Conservation (phyloP, 2,888 invertebrate genomes). For the Papilio elwesi region DNA sequence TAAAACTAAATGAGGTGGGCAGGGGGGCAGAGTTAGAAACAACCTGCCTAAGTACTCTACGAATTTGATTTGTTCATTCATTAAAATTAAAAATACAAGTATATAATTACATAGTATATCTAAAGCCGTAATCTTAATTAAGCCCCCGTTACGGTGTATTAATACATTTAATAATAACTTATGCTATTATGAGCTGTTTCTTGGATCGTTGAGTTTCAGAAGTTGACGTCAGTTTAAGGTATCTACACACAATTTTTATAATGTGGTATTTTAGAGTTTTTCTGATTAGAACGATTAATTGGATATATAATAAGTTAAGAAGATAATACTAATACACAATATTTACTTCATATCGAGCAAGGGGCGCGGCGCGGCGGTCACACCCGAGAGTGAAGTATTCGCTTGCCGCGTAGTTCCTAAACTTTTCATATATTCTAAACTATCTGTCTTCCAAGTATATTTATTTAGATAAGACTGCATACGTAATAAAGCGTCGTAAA, state of each 20-base stretch:
- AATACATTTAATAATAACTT: constrained; percentile 65
- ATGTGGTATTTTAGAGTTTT: not conserved
- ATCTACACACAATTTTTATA: constrained; percentile 43
- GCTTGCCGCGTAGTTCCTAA: no score
- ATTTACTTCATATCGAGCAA: no score
- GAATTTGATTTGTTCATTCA: constrained; percentile 43
- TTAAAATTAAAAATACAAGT: constrained; percentile 45
- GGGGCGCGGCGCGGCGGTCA: no score
- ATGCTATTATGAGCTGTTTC: constrained; percentile 63
- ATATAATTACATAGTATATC: constrained; percentile 51
- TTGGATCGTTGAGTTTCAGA: constrained; percentile 67
- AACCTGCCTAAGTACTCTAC: constrained; percentile 27
- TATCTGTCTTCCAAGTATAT: no score
- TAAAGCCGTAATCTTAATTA: constrained; percentile 68
- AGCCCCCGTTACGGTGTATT: constrained; percentile 70
- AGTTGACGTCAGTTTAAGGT: constrained; percentile 53
- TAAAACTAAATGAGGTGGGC: constrained; percentile 23
- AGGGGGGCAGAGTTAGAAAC: not conserved
- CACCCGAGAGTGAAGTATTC: no score
- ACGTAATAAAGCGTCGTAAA: no score
- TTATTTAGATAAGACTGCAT: no score
- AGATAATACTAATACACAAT: no score
- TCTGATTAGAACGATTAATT: no score
- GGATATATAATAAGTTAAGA: no score
- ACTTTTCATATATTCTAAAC: no score